Evolutionary conservation across 2,888 invertebrate genomes (phyloP).

Genomic region (Dynastes tityus): DNA sequence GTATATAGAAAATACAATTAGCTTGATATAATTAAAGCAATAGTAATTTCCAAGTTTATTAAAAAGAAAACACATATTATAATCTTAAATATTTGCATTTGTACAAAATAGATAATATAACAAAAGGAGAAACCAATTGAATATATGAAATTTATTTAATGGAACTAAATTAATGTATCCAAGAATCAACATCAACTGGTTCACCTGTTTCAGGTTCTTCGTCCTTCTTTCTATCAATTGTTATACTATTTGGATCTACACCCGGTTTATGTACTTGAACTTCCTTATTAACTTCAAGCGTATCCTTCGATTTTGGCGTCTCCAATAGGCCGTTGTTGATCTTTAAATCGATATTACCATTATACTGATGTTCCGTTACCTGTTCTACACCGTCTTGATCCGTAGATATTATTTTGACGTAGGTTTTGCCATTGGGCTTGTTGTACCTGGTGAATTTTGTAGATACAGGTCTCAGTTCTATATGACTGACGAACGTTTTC

Average conservation of each 20-base stretch:
- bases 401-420: slow-evolving; percentile 15
- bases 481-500: slow-evolving; percentile 34
- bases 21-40: no score
- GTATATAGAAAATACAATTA: no score
- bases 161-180: slow-evolving; percentile 29
- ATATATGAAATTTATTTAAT: no score
- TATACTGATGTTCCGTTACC: slow-evolving; percentile 19
- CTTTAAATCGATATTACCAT: slow-evolving; percentile 30
- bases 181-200: slow-evolving; percentile 41
- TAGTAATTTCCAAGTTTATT: no score
- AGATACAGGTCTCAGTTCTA: slow-evolving; percentile 24
- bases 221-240: slow-evolving; percentile 4
- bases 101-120: no score
- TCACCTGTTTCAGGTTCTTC: slow-evolving; percentile 49
- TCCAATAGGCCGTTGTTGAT: slow-evolving; percentile 27
- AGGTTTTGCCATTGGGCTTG: slow-evolving; percentile 18
- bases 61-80: not conserved
- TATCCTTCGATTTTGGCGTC: slow-evolving; percentile 14
- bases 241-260: slow-evolving; percentile 33
- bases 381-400: slow-evolving; percentile 12
- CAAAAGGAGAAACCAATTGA: no score
- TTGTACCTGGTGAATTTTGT: slow-evolving; percentile 26
- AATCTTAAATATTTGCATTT: not conserved
- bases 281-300: not conserved
- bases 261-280: not conserved